A percentile compares a stretch with the other conserved stretches of the same genome.
Conservation (phyloP, 2,797 vertebrate genomes). For the Arnoldichthys spilopterus region DNA sequence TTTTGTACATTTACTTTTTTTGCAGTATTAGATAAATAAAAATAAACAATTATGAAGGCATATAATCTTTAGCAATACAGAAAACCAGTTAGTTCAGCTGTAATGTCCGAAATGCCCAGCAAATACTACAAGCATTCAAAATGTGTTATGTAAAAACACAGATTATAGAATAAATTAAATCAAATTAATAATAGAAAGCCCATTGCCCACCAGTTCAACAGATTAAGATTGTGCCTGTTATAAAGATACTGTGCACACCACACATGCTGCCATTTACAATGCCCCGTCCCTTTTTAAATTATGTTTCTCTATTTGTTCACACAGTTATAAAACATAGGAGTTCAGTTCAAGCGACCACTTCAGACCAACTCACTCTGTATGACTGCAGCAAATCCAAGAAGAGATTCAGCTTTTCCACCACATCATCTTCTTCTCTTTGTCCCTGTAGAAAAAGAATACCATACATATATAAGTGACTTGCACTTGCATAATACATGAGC, state of each 20-base stretch:
- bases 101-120: not conserved
- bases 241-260: not conserved
- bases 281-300: not conserved
- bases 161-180: not conserved
- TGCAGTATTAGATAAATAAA: no score
- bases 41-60: no score
- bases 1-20: no score
- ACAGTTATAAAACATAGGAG: not conserved
- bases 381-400: slow-evolving; percentile 97
- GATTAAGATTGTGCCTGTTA: not conserved
- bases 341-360: not conserved
- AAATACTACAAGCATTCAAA: not conserved
- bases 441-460: slow-evolving; percentile 77
- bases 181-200: not conserved
- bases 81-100: not conserved
- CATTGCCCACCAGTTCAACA: no score
- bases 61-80: no score
- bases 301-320: not conserved
- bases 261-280: not conserved
- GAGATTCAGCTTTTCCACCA: slow-evolving; percentile 95
- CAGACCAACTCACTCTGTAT: slow-evolving; percentile 86
- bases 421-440: slow-evolving; percentile 93
- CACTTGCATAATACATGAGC: not conserved
- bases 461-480: not conserved
- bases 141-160: not conserved